Percentiles rank a stretch among this genome's conserved stretches.
These are phyloP conservation scores for Dicrurus megarhynchus DNA, from an alignment of 2,113 vertebrate genomes.

Conservation along the genomic window DNA sequence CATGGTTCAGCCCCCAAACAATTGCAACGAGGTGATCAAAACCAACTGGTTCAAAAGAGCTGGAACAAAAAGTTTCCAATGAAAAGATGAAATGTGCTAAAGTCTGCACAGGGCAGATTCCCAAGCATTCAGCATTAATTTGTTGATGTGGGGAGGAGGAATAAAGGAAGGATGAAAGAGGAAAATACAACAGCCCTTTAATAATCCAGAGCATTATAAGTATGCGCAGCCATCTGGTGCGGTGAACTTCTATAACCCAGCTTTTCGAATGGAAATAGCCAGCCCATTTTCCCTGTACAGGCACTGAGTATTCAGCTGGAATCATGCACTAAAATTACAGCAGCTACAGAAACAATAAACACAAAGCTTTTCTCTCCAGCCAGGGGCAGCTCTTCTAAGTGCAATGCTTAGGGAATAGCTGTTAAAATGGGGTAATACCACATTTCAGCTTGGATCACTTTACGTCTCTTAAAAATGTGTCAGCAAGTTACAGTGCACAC, in stretches of 20 bases:
- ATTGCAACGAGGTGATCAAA: neutral
- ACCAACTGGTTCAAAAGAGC: neutral
- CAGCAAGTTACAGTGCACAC: neutral
- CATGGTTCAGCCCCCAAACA: accelerated
- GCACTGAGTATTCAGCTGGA: neutral
- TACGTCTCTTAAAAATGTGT: neutral
- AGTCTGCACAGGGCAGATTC: neutral
- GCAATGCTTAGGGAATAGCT: neutral
- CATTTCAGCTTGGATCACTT: neutral
- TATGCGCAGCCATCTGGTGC: constrained; percentile 50
- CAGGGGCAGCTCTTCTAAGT: neutral
- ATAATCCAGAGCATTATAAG: constrained; percentile 63
- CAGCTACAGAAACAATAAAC: neutral
- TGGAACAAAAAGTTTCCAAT: neutral
- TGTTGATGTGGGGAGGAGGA: constrained; percentile 15
- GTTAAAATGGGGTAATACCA: neutral
- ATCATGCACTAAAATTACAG: neutral
- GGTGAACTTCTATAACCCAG: constrained; percentile 52
- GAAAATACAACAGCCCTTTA: constrained; percentile 41
- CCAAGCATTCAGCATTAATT: constrained; percentile 24
- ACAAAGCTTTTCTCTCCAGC: neutral
- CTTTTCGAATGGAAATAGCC: constrained; percentile 42
- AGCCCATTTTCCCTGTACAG: neutral
- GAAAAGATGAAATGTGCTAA: neutral
- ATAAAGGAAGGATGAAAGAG: constrained; percentile 54